A percentile compares a stretch with the other conserved stretches of the same genome.
Conservation (phyloP, 1,140 invertebrate species). For the Mylabris phalerata region DNA sequence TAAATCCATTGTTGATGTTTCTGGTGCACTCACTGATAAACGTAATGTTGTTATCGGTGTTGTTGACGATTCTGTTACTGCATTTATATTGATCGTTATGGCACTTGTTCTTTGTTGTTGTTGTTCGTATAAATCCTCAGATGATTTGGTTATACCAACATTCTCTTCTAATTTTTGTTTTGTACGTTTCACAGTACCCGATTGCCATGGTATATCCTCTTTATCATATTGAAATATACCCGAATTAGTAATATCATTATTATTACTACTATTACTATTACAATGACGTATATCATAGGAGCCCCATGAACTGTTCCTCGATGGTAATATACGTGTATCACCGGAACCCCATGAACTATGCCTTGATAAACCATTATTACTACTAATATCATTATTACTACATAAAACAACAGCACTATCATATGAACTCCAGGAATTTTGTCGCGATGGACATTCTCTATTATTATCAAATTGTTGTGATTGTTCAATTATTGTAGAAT, state of each 20-base stretch:
- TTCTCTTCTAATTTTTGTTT: slow-evolving; percentile 65
- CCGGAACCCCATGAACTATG: slow-evolving; percentile 78
- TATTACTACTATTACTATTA: slow-evolving; percentile 35
- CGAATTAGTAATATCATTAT: slow-evolving; percentile 38
- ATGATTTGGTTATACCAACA: slow-evolving; percentile 10
- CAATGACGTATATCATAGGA: slow-evolving; percentile 58
- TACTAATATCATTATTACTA: slow-evolving; percentile 35
- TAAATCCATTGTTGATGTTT: slow-evolving; percentile 47
- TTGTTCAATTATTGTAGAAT: slow-evolving; percentile 39
- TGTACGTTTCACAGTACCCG: slow-evolving; percentile 61
- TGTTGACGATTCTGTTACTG: slow-evolving; percentile 6
- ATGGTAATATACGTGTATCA: slow-evolving; percentile 57
- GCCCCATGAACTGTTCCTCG: slow-evolving; percentile 67
- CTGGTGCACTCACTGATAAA: slow-evolving; percentile 57
- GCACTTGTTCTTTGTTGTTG: slow-evolving; percentile 29
- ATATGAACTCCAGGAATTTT: slow-evolving; percentile 74
- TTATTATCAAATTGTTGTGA: slow-evolving; percentile 19
- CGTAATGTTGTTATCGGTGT: slow-evolving; percentile 1
- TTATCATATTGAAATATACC: slow-evolving; percentile 52
- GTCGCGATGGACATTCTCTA: slow-evolving; percentile 52
- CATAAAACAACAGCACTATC: slow-evolving; percentile 65
- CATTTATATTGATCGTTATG: slow-evolving; percentile 34
- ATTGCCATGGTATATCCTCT: slow-evolving; percentile 58
- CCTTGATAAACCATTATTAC: slow-evolving; percentile 50
- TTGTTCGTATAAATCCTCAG: slow-evolving; percentile 15